Conservation (phyloP, 2,888 invertebrate species). For the Globia sparganii region DNA sequence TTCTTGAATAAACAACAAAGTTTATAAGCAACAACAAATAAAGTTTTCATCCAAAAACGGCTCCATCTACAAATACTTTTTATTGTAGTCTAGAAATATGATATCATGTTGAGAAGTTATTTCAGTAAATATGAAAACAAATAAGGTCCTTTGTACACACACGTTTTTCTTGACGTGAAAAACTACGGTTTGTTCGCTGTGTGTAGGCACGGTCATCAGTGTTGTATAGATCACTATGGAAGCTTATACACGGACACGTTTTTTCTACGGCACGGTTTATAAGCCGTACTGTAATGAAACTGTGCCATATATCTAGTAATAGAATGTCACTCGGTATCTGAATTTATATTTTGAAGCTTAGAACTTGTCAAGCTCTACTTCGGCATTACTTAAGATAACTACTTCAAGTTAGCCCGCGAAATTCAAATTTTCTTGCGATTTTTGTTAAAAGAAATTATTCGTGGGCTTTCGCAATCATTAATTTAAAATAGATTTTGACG, state of each 20-base stretch:
- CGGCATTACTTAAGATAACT: neutral
- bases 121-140: conserved; percentile 3
- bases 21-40: too few relatives aligned
- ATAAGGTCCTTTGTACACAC: neutral
- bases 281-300: too few relatives aligned
- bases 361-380: neutral
- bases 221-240: neutral
- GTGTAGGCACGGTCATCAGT: too few relatives aligned
- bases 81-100: neutral
- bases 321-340: neutral
- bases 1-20: neutral
- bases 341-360: neutral
- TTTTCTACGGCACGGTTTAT: too few relatives aligned
- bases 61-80: conserved; percentile 2
- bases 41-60: conserved; percentile 3
- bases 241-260: neutral
- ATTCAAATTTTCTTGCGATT: neutral
- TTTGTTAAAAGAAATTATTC: neutral
- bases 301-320: too few relatives aligned
- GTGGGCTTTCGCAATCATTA: neutral
- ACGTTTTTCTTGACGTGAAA: neutral
- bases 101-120: neutral
- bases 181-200: too few relatives aligned
- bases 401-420: neutral
- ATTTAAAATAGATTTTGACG: neutral